Evolutionary conservation across 2,797 vertebrate genomes (phyloP), one percentile per base, ranked within the genome.

Genomic region (Sebastes alutus): DNA sequence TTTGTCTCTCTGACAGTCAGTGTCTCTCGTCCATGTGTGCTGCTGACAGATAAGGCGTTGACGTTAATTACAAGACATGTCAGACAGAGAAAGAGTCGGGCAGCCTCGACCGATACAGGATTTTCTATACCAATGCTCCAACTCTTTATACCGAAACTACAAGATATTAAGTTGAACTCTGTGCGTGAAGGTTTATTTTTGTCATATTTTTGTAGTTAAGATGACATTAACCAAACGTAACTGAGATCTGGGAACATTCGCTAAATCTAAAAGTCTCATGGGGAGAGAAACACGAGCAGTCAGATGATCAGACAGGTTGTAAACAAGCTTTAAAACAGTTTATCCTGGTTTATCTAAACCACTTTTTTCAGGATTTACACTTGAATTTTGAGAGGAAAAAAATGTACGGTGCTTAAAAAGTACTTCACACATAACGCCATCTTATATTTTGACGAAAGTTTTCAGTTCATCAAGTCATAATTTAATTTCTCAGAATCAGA

Each of bases 61-160:
- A 82, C 81, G 85, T 88, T 90, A 91, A 93, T 90, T 89, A 84
- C 56, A n/a, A 18, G 52, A 78, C 63, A 23, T 74, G 80, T 88
- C 72, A 72, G 77, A 60, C 14, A 5, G 69, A 55, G 66, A 67
- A 1, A 38, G 52, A 83, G 52, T 52, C 1, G 3, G 27, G 16
- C 1, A 60, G 72, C 60, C 13, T 6, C 1, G 46, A 35, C 52
- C 2, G 25, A 59, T 64, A 4, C 18, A 2, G 23, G 59, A 49
- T 74, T 59, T 73, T 59, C 46, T 69, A 7, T 25, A 32, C 70
- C 52, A 7, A 18, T 62, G 68, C 18, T 12, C 8, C 11, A 56
- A 32, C 32, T 42, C 4, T 18, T 42, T 5, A 9, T 5, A 23
- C 52, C 6, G 3, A 3, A 22, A 23, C 22, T 59, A 9, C 46